phyloP scores from a whole-genome alignment of 2,797 vertebrate species.

The Odontamblyopus lacepedii region DNA sequence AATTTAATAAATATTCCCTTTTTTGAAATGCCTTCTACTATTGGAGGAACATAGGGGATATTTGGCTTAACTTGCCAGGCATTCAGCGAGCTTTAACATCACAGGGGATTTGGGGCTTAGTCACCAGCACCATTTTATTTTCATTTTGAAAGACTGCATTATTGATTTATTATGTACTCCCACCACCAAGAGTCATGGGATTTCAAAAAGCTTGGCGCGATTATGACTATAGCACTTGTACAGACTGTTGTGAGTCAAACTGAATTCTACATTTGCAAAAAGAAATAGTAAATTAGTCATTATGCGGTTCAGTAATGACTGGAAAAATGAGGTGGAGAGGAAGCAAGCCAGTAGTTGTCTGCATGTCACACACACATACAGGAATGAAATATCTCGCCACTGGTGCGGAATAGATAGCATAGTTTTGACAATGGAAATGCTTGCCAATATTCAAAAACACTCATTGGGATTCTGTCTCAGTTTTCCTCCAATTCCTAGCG shows the following conservation, averaged over 20 bases:
- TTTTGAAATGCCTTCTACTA: conserved; percentile 59
- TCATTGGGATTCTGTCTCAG: conserved; percentile 49
- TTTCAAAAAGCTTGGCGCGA: conserved; percentile 44
- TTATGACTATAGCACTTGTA: conserved; percentile 43
- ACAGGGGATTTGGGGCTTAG: conserved; percentile 53
- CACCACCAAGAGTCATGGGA: conserved; percentile 38
- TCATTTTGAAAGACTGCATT: conserved; percentile 60
- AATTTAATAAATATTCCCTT: conserved; percentile 59
- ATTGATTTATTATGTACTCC: conserved; percentile 65
- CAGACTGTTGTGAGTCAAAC: conserved; percentile 29
- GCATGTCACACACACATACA: conserved; percentile 13
- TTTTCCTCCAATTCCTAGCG: conserved; percentile 46
- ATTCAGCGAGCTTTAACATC: conserved; percentile 53
- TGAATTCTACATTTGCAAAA: conserved; percentile 3
- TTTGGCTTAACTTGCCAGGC: conserved; percentile 59
- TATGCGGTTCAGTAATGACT: conserved; percentile 12
- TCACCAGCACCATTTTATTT: conserved; percentile 53
- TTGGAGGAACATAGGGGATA: conserved; percentile 44
- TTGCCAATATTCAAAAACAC: conserved; percentile 41
- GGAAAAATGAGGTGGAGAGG: conserved; percentile 20
- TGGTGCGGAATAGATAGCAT: conserved; percentile 33
- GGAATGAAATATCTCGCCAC: conserved; percentile 1
- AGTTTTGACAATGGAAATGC: conserved; percentile 50
- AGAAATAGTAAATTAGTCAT: conserved; percentile 15
- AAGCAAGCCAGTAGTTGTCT: conserved; percentile 15